Evolutionary conservation across 1,140 invertebrate genomes (phyloP), one percentile per base, ranked within the genome.

Genomic region (Drosophila santomea): DNA sequence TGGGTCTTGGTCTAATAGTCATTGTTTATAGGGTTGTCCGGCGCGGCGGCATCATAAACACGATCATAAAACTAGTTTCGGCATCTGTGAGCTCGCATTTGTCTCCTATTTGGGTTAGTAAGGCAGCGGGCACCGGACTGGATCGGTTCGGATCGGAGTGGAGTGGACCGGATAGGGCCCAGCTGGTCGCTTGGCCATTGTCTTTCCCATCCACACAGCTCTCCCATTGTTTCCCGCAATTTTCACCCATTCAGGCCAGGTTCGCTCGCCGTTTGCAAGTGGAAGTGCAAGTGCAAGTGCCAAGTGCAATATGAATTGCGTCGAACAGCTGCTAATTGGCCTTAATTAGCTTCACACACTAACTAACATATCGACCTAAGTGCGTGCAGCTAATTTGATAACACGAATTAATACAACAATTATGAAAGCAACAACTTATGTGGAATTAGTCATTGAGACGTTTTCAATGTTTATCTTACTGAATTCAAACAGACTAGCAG

Each of bases 31-130:
- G 78, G 69, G 74, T 62, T 82, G 38, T 57, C 66, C 38, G 54
- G 44, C 48, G 62, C 62, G 72, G 54, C 62, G 55, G 60, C 62
- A 66, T 75, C 61, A 75, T 76, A 75, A 75, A 76, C 44, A 50
- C 43, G 52, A 72, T 82, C 57, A 71, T 88, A 88, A 85, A 85
- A 88, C 82, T 50, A 64, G 83, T 88, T 88, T 85, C 64, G 74
- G 79, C 77, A 77, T 74, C 80, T 77, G 73, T 59, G 51, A 54
- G 77, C 41, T 57, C 74, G 35, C 44, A 58, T 71, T 82, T 78
- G 69, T 72, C 75, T 54, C 62, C 71, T 88, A 68, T 85, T 88
- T 88, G 68, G 82, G 82, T 85, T 85, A 85, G 78, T 85, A 68
- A 78, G 82, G 58, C 80, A 72, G 44, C 64, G 44, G 38, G 44